These are phyloP conservation scores for Acropora tenuis DNA, from an alignment of 64 coral and sea anemone genomes.

Conservation along the genomic window DNA sequence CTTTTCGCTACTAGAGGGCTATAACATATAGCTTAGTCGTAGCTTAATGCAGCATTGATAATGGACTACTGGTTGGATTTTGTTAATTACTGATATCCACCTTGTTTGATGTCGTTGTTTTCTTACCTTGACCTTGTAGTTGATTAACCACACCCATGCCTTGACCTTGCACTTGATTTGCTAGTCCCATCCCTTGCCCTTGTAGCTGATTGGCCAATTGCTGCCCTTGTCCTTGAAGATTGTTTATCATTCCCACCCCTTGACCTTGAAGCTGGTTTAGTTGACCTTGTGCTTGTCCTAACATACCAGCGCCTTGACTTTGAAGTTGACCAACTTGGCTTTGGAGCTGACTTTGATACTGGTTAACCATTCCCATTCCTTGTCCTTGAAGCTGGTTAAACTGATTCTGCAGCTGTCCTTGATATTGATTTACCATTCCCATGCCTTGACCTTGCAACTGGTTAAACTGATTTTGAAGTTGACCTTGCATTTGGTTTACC, in stretches of 20 bases:
- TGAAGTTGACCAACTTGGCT: constrained; percentile 24
- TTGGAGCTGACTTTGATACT: constrained; percentile 67
- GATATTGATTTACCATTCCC: constrained; percentile 52
- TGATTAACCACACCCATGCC: constrained; percentile 76
- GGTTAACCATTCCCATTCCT: constrained; percentile 61
- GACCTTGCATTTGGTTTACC: constrained; percentile 76
- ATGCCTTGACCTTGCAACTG: constrained; percentile 78
- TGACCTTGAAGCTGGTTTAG: constrained; percentile 62
- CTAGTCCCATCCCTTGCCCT: constrained; percentile 77
- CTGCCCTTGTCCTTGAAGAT: constrained; percentile 81
- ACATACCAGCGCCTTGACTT: constrained; percentile 60
- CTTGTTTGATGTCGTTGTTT: neutral
- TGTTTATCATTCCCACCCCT: constrained; percentile 57
- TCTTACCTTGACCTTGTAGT: constrained; percentile 83
- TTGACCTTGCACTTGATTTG: constrained; percentile 78
- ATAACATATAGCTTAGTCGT: too few relatives aligned
- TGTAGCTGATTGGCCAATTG: constrained; percentile 79
- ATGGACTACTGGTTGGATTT: too few relatives aligned
- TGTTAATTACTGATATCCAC: too few relatives aligned
- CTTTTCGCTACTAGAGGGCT: too few relatives aligned
- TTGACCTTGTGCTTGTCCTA: constrained; percentile 64
- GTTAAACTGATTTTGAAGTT: constrained; percentile 67
- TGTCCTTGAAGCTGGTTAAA: constrained; percentile 76
- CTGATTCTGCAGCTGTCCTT: constrained; percentile 74
- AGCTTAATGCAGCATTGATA: too few relatives aligned